Evolutionary conservation across 2,888 invertebrate species (phyloP).

Genomic region (Rotaria magnacalcarata): DNA sequence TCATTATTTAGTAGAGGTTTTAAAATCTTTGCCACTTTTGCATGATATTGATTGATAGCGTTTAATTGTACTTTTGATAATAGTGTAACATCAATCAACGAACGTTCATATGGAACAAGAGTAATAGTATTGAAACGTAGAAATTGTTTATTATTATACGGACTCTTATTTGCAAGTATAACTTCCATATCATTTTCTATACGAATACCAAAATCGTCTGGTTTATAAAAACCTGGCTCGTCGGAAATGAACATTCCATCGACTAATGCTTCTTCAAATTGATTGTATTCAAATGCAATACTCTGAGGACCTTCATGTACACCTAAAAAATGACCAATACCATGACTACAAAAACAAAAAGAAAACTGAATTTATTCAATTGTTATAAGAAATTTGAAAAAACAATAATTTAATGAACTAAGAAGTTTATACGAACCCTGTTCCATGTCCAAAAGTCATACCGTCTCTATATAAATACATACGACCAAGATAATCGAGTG

Average conservation of each 20-base stretch:
- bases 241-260: slow-evolving; percentile 50
- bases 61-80: slow-evolving; percentile 38
- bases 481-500: slow-evolving; percentile 55
- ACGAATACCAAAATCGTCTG: slow-evolving; percentile 79
- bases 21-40: neutral
- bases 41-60: slow-evolving; percentile 34
- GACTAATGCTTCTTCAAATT: slow-evolving; percentile 37
- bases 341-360: slow-evolving; percentile 66
- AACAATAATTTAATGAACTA: too few relatives aligned
- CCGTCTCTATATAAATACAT: slow-evolving; percentile 54
- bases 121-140: slow-evolving; percentile 40
- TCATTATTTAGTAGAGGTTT: slow-evolving; percentile 4
- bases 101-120: slow-evolving; percentile 42
- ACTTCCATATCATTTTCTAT: slow-evolving; percentile 67
- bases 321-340: slow-evolving; percentile 78
- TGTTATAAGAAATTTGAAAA: neutral
- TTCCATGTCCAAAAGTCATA: slow-evolving; percentile 55
- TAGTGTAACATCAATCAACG: slow-evolving; percentile 39
- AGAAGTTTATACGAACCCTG: slow-evolving; percentile 53
- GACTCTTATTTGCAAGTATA: slow-evolving; percentile 33
- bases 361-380: neutral
- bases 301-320: slow-evolving; percentile 71
- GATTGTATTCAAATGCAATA: slow-evolving; percentile 1
- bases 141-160: slow-evolving; percentile 15
- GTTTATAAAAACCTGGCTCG: slow-evolving; percentile 81